Evolutionary conservation across 2,113 vertebrate genomes (phyloP), one percentile per base, ranked within the genome.

Genomic region (Hassar affinis): DNA sequence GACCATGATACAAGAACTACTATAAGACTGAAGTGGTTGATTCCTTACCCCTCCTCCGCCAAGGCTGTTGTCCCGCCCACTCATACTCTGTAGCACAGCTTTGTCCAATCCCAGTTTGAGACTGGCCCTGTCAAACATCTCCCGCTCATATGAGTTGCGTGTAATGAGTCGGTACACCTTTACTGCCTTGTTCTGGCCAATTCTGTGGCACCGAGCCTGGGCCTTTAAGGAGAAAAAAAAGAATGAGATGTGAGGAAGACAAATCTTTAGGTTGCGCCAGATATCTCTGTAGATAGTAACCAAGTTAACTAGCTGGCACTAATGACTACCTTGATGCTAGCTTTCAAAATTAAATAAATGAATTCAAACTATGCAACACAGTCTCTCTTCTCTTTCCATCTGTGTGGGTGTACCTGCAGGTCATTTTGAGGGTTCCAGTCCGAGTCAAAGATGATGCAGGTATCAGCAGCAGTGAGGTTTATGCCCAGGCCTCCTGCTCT

Each of bases 351-450:
- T 6, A 38, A 68, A n/a, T n/a, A n/a, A n/a, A n/a, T n/a, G n/a
- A n/a, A n/a, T n/a, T n/a, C n/a, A n/a, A n/a, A n/a, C n/a, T n/a
- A n/a, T n/a, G n/a, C n/a, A n/a, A n/a, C n/a, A n/a, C n/a, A n/a
- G n/a, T n/a, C n/a, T n/a, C n/a, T n/a, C n/a, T n/a, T n/a, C n/a
- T n/a, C n/a, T n/a, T n/a, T 54, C 38, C 61, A 20, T 61, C 15
- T 49, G 35, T 78, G 68, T 77, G 27, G 18, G 35, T 33, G 4
- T 89, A 99, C 98, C 97, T 99, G 98, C 89, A 99, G 95, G 89
- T 99, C 98, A 71, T 99, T 99, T 84, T 99, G 97, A 84, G 97
- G 98, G 91, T 99, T 99, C 97, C 98, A 99, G 91, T 99, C 98
- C 49, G 97, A 99, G 93, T 99, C 98, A 90, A 99, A 99, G 91